A percentile compares a stretch with the other conserved stretches of the same genome.
Evolutionary conservation across 53 echinoderm and acorn worm genomes (phyloP).

Genomic region (Apostichopus leukothele): DNA sequence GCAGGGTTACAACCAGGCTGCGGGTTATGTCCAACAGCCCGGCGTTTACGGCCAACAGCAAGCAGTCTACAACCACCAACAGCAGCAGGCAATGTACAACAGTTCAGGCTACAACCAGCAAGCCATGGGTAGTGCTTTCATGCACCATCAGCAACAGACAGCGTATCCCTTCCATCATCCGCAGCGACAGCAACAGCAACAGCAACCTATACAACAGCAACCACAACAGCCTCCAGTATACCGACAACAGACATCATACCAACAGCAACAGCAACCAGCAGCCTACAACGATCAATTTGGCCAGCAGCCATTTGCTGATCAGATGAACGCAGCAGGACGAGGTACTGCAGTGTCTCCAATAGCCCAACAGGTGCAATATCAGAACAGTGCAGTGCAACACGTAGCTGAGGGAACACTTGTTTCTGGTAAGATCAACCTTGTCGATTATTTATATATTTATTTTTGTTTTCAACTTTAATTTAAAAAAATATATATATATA

Average conservation of each 20-base stretch:
- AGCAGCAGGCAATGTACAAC: constrained; percentile 30
- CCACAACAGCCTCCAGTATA: constrained; percentile 68
- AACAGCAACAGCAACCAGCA: constrained; percentile 11
- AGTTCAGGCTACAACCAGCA: not conserved
- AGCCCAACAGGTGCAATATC: constrained; percentile 22
- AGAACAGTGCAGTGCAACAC: not conserved
- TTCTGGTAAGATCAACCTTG: not conserved
- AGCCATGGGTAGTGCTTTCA: constrained; percentile 21
- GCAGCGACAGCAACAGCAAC: constrained; percentile 34
- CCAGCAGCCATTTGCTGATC: constrained; percentile 48
- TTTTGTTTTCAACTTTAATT: no score
- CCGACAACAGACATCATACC: constrained; percentile 57
- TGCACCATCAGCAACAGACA: constrained; percentile 53
- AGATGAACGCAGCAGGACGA: constrained; percentile 7
- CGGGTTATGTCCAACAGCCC: not conserved
- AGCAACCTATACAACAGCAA: constrained; percentile 52
- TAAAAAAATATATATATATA: no score
- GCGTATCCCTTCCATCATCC: constrained; percentile 54
- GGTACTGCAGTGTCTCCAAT: constrained; percentile 22
- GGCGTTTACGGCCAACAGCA: not conserved
- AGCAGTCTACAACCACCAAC: constrained; percentile 26
- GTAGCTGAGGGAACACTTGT: constrained; percentile 42
- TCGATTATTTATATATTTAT: no score
- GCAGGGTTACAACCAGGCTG: constrained; percentile 28
- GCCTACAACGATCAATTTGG: constrained; percentile 43